Evolutionary conservation across 1,140 invertebrate species (phyloP).

Genomic region (Pseudomyrmex concolor): DNA sequence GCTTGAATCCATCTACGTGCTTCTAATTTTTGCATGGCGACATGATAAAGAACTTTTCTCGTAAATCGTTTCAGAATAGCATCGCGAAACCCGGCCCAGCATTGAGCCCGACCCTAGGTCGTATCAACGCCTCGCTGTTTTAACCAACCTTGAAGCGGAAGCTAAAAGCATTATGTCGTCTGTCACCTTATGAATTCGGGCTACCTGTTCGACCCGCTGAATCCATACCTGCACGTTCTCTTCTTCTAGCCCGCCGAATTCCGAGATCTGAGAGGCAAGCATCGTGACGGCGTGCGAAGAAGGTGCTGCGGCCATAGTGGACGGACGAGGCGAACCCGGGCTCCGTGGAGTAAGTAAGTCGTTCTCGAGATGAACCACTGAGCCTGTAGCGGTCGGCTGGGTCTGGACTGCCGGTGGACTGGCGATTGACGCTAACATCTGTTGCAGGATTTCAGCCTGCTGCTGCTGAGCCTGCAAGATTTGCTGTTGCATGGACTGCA

Average conservation of each 20-base stretch:
- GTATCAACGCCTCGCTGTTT: background rate
- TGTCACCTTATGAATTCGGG: background rate
- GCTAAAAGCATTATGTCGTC: background rate
- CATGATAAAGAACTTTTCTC: background rate
- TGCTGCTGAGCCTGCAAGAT: too few relatives aligned
- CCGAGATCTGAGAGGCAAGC: background rate
- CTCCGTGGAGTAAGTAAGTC: too few relatives aligned
- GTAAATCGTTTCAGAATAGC: background rate
- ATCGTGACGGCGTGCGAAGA: background rate
- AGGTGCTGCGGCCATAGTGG: too few relatives aligned
- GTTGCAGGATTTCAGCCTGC: too few relatives aligned
- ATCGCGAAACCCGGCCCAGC: background rate
- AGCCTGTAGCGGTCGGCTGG: too few relatives aligned
- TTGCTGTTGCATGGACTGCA: too few relatives aligned
- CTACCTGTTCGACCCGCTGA: background rate
- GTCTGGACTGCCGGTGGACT: too few relatives aligned
- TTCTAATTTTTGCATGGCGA: background rate
- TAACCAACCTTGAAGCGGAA: background rate
- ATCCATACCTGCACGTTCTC: background rate
- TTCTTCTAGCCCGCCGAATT: background rate
- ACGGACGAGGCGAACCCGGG: too few relatives aligned
- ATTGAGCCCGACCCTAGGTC: background rate
- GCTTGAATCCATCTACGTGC: background rate
- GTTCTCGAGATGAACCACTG: too few relatives aligned
- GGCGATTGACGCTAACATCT: too few relatives aligned